A percentile compares a stretch with the other conserved stretches of the same genome.
These are phyloP conservation scores for Exephanes ischioxanthus DNA, from an alignment of 2,888 invertebrate genomes.

Conservation along the genomic window DNA sequence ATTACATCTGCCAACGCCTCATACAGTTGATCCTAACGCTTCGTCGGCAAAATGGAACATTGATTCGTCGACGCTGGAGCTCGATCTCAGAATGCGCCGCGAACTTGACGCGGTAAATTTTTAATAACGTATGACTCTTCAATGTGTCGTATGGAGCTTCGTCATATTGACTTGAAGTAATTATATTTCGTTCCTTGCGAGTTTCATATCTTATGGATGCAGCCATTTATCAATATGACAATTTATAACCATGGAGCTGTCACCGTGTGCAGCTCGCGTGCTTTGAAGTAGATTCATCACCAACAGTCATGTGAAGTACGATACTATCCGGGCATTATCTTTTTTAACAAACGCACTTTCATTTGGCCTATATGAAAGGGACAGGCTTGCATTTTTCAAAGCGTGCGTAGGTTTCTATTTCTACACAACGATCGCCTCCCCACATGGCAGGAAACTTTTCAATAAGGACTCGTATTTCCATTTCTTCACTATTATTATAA, in stretches of 20 bases:
- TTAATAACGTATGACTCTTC: constrained; percentile 83
- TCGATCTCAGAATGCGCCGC: constrained; percentile 91
- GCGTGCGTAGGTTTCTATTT: neutral
- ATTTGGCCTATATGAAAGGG: neutral
- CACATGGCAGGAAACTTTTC: neutral
- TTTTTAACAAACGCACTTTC: neutral
- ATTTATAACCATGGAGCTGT: neutral
- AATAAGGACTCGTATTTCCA: neutral
- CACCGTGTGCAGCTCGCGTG: neutral
- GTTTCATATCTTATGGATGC: neutral
- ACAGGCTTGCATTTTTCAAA: neutral
- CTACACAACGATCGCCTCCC: neutral
- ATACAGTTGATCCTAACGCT: constrained; percentile 92
- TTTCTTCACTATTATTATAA: neutral
- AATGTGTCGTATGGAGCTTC: neutral
- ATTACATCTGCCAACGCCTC: constrained; percentile 92
- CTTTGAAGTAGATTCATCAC: neutral
- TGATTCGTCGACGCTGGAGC: constrained; percentile 88
- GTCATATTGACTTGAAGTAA: neutral
- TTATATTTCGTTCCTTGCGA: neutral
- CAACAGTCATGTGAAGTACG: neutral
- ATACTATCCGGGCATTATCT: neutral
- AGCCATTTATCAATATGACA: neutral
- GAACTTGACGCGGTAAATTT: constrained; percentile 96
- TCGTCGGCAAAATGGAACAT: constrained; percentile 93